Evolutionary conservation across 2,888 invertebrate genomes (phyloP).

Genomic region (Drosophila parthenogenetica): DNA sequence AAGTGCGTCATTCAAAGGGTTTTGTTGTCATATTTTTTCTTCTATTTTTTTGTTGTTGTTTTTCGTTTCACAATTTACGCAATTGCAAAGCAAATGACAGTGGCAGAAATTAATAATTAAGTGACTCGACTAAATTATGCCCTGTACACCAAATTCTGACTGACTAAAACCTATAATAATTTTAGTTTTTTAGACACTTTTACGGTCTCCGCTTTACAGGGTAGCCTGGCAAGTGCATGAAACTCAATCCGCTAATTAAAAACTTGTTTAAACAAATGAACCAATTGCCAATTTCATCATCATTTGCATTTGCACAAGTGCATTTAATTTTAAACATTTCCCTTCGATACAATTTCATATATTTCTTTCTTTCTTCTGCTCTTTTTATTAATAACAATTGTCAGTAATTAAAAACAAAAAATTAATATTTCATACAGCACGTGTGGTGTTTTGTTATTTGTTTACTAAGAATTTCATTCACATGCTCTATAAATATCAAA

Average conservation of each 20-base stretch:
- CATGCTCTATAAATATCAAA: neutral
- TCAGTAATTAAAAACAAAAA: constrained; percentile 5
- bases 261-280: constrained; percentile 36
- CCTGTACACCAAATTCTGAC: neutral
- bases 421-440: constrained; percentile 4
- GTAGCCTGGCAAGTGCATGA: constrained; percentile 7
- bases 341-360: constrained; percentile 25
- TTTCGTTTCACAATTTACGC: constrained; percentile 41
- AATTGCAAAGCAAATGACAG: constrained; percentile 36
- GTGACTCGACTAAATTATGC: constrained; percentile 9
- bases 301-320: constrained; percentile 52
- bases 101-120: neutral
- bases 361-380: constrained; percentile 6
- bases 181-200: no score
- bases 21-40: neutral
- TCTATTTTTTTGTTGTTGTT: neutral
- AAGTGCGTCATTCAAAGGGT: constrained; percentile 45
- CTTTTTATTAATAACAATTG: constrained; percentile 8
- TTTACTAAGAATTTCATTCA: constrained; percentile 3
- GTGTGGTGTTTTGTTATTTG: constrained; percentile 2
- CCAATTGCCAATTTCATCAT: constrained; percentile 16
- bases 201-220: neutral
- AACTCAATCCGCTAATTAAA: constrained; percentile 36
- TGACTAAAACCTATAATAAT: no score
- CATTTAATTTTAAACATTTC: constrained; percentile 2